Evolutionary conservation across 2,888 invertebrate species (phyloP), one percentile per base, ranked within the genome.

Genomic region (Sericinus montela): DNA sequence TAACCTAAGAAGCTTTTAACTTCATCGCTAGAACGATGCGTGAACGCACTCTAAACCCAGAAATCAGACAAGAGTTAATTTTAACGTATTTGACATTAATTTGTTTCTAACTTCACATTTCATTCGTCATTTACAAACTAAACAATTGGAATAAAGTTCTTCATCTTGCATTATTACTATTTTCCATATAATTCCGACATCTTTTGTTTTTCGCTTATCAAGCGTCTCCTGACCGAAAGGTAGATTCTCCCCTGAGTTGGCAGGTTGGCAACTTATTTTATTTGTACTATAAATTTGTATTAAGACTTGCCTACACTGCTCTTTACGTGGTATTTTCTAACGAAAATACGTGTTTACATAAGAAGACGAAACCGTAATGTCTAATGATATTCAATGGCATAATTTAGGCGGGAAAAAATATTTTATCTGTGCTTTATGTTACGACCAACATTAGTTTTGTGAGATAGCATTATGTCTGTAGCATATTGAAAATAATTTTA

Each of bases 301-400:
- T 49, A 36, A 30, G 16, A n/a, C 34, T 35, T 36, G 16, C 23
- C 23, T 34, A 48, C 48, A 19, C 28, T 40, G 15, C 39, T 45
- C 23, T 35, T 34, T 40, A 13, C 23, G n/a, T 39, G 32, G 23
- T 39, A 44, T 39, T 38, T 41, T 36, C 29, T 25, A 32, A 15
- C 38, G 28, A 35, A 44, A 16, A 34, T 48, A 38, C 15, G n/a
- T 39, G 19, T 39, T 49, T 29, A 29, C 34, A 32, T 53, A 45
- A 38, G 25, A 36, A 64, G 63, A 64, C 58, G 29, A 35, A 32
- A 48, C 42, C 42, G 13, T 10, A 42, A 42, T 19, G 38, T n/a
- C 10, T 32, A 3, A 11, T 10, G n/a, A 9, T 25, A 8, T 2
- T 25, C 4, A 8, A 8, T 25, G 7, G 14, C 9, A 37, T 36